These are phyloP conservation scores for Rotaria socialis DNA, from an alignment of 2,888 invertebrate species.

Conservation along the genomic window DNA sequence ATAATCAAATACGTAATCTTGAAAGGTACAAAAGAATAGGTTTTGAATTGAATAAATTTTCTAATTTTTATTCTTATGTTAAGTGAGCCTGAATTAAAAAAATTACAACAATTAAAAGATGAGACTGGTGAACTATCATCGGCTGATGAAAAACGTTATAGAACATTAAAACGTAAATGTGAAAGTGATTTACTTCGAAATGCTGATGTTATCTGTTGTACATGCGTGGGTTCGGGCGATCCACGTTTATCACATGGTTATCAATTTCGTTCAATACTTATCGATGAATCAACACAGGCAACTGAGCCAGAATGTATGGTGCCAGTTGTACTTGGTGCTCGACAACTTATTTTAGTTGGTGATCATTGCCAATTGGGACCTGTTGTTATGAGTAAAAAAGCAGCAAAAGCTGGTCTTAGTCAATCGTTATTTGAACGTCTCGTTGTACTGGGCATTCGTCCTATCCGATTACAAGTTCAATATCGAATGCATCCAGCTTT, in stretches of 20 bases:
- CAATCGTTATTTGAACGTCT: slow-evolving; percentile 94
- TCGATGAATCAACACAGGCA: slow-evolving; percentile 94
- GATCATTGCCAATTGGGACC: slow-evolving; percentile 98
- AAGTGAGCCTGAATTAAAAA: slow-evolving; percentile 79
- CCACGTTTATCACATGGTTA: slow-evolving; percentile 77
- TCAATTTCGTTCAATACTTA: slow-evolving; percentile 89
- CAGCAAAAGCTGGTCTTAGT: slow-evolving; percentile 88
- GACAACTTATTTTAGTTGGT: slow-evolving; percentile 91
- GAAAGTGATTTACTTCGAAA: slow-evolving; percentile 76
- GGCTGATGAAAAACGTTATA: slow-evolving; percentile 86
- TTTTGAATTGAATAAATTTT: too few relatives aligned
- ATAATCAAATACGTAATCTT: slow-evolving; percentile 91
- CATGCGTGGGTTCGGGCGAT: slow-evolving; percentile 97
- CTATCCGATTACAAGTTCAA: slow-evolving; percentile 86
- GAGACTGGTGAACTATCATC: slow-evolving; percentile 94
- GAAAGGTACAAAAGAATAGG: slow-evolving; percentile 61
- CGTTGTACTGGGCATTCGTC: slow-evolving; percentile 91
- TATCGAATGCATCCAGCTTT: slow-evolving; percentile 98
- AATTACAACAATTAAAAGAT: slow-evolving; percentile 90
- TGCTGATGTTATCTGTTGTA: slow-evolving; percentile 97
- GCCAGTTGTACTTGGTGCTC: slow-evolving; percentile 90
- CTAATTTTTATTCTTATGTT: too few relatives aligned
- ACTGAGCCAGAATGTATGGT: slow-evolving; percentile 95
- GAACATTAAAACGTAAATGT: slow-evolving; percentile 80
- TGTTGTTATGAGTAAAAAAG: slow-evolving; percentile 98